These are phyloP conservation scores for Thermophis baileyi DNA, from an alignment of 2,113 vertebrate genomes.

Conservation along the genomic window DNA sequence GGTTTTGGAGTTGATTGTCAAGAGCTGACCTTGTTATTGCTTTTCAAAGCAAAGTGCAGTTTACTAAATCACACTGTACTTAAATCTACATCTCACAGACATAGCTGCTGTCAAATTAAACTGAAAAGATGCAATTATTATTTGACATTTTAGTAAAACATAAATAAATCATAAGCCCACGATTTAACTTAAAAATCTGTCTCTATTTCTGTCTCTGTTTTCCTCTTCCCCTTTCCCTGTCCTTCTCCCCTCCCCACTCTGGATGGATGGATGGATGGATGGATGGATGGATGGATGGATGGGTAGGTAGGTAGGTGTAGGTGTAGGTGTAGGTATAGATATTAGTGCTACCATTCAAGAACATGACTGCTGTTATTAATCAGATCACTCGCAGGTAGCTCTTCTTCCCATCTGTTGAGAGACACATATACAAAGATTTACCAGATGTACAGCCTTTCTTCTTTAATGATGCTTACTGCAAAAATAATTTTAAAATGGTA, in stretches of 20 bases:
- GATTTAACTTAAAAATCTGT: neutral
- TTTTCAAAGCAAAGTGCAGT: neutral
- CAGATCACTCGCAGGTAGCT: conserved; percentile 28
- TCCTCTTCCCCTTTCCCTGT: neutral
- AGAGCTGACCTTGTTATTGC: neutral
- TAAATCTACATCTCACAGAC: neutral
- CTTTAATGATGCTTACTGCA: conserved; percentile 51
- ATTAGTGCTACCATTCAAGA: conserved; percentile 33
- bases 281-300: too few species aligned
- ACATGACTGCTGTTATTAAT: conserved; percentile 38
- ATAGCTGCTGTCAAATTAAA: neutral
- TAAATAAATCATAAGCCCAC: neutral
- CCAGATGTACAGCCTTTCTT: neutral
- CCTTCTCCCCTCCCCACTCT: neutral
- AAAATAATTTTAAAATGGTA: conserved; percentile 52
- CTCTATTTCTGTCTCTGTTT: neutral
- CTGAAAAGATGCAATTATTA: neutral
- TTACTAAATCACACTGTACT: neutral
- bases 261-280: too few species aligned
- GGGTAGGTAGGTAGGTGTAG: neutral
- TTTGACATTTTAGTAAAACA: conserved; percentile 10
- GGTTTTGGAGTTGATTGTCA: neutral
- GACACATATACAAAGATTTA: conserved; percentile 54
- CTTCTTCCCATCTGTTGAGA: conserved; percentile 49
- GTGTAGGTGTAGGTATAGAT: too few species aligned